phyloP scores from a whole-genome alignment of 2,113 vertebrate genomes.

The Xenus cinereus region DNA sequence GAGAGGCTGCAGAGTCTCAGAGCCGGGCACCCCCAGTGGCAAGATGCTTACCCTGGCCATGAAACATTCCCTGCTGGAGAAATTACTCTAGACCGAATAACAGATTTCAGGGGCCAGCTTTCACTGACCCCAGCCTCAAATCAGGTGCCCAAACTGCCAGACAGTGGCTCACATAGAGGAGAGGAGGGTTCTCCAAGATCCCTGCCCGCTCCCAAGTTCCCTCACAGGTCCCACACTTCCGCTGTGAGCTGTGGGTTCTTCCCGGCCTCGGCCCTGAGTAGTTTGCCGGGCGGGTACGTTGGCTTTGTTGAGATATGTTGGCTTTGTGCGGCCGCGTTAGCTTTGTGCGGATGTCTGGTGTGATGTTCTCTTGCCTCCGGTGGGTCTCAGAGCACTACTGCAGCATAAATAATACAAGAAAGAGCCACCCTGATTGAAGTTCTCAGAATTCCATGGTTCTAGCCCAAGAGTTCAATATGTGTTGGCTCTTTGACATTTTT shows the following conservation, averaged over 20 bases:
- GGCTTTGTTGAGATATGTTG: fast-evolving
- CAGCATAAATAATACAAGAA: background rate
- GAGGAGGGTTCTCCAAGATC: background rate
- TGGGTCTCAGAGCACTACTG: background rate
- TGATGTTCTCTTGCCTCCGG: background rate
- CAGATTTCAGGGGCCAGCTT: no score
- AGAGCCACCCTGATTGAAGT: background rate
- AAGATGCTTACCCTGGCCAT: fast-evolving
- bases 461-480: background rate
- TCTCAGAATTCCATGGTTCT: background rate
- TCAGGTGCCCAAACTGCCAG: background rate
- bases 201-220: background rate
- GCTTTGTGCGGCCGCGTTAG: background rate
- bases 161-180: fast-evolving
- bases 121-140: background rate
- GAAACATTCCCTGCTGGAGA: background rate
- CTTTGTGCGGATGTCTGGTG: background rate
- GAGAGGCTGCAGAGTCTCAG: background rate
- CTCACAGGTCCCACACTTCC: background rate
- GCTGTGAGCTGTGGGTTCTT: background rate
- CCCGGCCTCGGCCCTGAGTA: background rate
- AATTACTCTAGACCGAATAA: background rate
- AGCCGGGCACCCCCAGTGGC: fast-evolving
- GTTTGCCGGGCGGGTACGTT: background rate
- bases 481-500: background rate